These are phyloP conservation scores for Solenodon paradoxus DNA, from an alignment of 2,113 vertebrate species.

Conservation along the genomic window DNA sequence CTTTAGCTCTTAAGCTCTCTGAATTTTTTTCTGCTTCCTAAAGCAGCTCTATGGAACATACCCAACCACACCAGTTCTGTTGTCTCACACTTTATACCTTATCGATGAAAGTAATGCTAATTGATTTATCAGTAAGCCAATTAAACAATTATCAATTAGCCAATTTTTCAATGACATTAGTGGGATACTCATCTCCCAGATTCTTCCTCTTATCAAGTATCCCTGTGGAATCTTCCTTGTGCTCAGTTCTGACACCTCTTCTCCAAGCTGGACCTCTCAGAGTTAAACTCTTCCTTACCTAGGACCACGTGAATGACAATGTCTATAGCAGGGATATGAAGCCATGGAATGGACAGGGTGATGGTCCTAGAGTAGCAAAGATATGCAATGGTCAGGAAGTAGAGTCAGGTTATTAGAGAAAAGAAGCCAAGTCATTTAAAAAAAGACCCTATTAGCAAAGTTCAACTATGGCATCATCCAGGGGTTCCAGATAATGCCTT, in stretches of 20 bases:
- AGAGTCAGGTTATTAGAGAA: not conserved
- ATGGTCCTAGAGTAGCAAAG: not conserved
- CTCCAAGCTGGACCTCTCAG: not conserved
- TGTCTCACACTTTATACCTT: not conserved
- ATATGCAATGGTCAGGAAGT: not conserved
- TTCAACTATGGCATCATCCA: not conserved
- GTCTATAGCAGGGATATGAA: not conserved
- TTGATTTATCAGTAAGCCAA: not conserved
- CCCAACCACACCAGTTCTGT: not conserved
- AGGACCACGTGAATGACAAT: not conserved
- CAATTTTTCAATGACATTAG: not conserved
- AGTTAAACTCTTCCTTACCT: not conserved
- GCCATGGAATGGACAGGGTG: fast-evolving
- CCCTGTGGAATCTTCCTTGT: not conserved
- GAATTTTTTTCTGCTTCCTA: not conserved
- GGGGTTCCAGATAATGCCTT: not conserved
- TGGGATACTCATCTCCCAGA: not conserved
- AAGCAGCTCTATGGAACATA: not conserved
- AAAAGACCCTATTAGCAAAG: not conserved
- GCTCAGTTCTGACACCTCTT: not conserved
- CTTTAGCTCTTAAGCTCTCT: not conserved
- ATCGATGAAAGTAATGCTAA: not conserved
- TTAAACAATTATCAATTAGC: not conserved
- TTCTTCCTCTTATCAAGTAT: not conserved
- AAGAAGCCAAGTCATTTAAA: not conserved